A percentile compares a stretch with the other conserved stretches of the same genome.
phyloP scores from a whole-genome alignment of 2,888 invertebrate genomes.

The Eremobia ochroleuca region DNA sequence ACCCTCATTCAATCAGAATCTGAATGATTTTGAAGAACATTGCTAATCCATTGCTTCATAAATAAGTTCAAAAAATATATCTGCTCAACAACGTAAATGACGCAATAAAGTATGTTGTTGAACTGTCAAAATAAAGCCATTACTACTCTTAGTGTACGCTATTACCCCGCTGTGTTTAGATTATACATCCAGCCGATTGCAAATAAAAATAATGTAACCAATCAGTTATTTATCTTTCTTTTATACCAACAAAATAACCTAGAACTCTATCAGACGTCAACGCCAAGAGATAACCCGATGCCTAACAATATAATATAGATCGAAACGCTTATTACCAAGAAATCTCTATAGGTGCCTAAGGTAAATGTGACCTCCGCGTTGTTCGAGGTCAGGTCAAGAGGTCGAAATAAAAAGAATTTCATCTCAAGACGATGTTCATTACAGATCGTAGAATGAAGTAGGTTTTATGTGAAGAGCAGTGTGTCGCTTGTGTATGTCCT shows the following conservation, averaged over 20 bases:
- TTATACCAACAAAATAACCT: background rate
- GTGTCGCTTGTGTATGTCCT: conserved; percentile 9
- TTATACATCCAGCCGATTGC: background rate
- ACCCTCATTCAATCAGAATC: too few species aligned
- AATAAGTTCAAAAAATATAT: too few species aligned
- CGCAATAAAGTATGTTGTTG: too few species aligned
- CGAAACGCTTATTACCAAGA: conserved; percentile 4
- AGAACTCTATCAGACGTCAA: background rate
- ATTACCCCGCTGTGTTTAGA: too few species aligned
- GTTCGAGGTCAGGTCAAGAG: conserved; percentile 16
- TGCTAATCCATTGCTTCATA: too few species aligned
- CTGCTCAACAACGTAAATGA: too few species aligned
- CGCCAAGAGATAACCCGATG: background rate
- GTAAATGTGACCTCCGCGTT: conserved; percentile 16
- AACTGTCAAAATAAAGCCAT: too few species aligned
- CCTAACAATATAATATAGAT: conserved; percentile 10
- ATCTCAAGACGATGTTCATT: conserved; percentile 13
- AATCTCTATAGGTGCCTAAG: conserved; percentile 14
- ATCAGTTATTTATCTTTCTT: background rate
- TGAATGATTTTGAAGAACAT: too few species aligned
- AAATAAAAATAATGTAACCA: background rate
- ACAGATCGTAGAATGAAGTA: background rate
- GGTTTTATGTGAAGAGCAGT: fast-evolving
- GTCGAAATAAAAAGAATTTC: conserved; percentile 39
- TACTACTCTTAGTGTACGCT: too few species aligned